Evolutionary conservation across 2,888 invertebrate genomes (phyloP).

Genomic region (Nomada goodeniana): DNA sequence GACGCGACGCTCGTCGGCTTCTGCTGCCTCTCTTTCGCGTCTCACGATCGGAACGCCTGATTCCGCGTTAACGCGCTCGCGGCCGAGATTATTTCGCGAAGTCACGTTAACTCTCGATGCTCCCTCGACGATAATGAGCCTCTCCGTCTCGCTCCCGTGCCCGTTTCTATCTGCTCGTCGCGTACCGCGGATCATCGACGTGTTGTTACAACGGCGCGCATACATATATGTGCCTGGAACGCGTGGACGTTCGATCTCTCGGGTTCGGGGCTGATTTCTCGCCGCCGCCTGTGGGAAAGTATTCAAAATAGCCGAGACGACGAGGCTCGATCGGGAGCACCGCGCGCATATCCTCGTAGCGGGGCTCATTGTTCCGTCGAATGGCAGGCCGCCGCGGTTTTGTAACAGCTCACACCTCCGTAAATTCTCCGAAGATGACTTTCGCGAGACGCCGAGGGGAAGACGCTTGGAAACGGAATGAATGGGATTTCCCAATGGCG

Average conservation of each 20-base stretch:
- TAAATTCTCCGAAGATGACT: slow-evolving; percentile 65
- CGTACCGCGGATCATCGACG: slow-evolving; percentile 30
- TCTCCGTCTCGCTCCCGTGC: neutral
- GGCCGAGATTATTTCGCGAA: slow-evolving; percentile 50
- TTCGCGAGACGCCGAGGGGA: slow-evolving; percentile 34
- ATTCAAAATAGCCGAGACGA: slow-evolving; percentile 52
- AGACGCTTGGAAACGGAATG: slow-evolving; percentile 28
- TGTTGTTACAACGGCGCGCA: neutral
- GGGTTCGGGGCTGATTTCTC: slow-evolving; percentile 26
- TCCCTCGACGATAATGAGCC: slow-evolving; percentile 36
- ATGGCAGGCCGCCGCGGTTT: slow-evolving; percentile 22
- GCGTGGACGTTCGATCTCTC: slow-evolving; percentile 35
- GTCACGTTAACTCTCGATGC: slow-evolving; percentile 47
- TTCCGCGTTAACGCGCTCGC: slow-evolving; percentile 49
- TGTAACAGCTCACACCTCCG: slow-evolving; percentile 58
- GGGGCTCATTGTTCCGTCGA: slow-evolving; percentile 20
- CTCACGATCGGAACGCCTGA: slow-evolving; percentile 61
- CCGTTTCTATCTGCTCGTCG: neutral
- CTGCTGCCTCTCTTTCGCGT: slow-evolving; percentile 41
- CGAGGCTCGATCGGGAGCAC: slow-evolving; percentile 53
- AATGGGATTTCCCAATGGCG: slow-evolving; percentile 60
- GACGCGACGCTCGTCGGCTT: slow-evolving; percentile 5
- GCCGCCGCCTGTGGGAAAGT: slow-evolving; percentile 53
- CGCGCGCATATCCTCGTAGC: neutral
- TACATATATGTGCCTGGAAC: neutral